Percentiles rank a stretch among this genome's conserved stretches.
phyloP scores from a whole-genome alignment of 2,888 invertebrate genomes.

The Dimorphilus gyrociliatus region DNA sequence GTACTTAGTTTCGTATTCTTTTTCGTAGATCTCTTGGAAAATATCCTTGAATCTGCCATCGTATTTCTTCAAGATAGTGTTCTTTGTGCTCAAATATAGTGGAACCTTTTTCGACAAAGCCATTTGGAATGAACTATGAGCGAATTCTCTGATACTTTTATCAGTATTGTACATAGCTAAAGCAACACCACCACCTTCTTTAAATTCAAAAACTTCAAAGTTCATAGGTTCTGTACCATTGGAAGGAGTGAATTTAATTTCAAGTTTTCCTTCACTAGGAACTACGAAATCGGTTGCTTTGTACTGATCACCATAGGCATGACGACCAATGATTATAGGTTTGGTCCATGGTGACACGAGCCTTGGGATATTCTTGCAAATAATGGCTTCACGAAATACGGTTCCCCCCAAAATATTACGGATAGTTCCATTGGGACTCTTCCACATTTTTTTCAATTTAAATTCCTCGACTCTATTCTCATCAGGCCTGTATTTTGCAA shows the following conservation, averaged over 20 bases:
- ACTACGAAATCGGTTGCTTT: constrained; percentile 83
- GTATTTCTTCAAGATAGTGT: constrained; percentile 86
- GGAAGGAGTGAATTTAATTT: constrained; percentile 59
- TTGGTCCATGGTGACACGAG: constrained; percentile 85
- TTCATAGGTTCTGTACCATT: constrained; percentile 46
- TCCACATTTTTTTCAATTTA: constrained; percentile 45
- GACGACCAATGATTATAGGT: constrained; percentile 94
- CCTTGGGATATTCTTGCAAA: constrained; percentile 64
- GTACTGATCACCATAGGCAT: constrained; percentile 56
- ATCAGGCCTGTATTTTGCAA: no score
- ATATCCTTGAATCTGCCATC: constrained; percentile 94
- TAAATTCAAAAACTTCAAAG: constrained; percentile 64
- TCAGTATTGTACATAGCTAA: constrained; percentile 91
- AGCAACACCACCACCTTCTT: constrained; percentile 60
- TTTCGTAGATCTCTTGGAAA: constrained; percentile 82
- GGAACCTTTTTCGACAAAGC: constrained; percentile 71
- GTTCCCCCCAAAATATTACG: constrained; percentile 44
- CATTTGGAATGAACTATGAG: constrained; percentile 79
- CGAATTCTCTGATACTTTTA: constrained; percentile 65
- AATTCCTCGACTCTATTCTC: no score
- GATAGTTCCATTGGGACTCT: constrained; percentile 45
- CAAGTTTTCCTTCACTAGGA: constrained; percentile 70
- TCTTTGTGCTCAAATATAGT: constrained; percentile 72
- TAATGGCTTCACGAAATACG: constrained; percentile 44
- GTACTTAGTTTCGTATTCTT: constrained; percentile 63